Evolutionary conservation across 2,888 invertebrate genomes (phyloP).

Genomic region (Spicauda simplicius): DNA sequence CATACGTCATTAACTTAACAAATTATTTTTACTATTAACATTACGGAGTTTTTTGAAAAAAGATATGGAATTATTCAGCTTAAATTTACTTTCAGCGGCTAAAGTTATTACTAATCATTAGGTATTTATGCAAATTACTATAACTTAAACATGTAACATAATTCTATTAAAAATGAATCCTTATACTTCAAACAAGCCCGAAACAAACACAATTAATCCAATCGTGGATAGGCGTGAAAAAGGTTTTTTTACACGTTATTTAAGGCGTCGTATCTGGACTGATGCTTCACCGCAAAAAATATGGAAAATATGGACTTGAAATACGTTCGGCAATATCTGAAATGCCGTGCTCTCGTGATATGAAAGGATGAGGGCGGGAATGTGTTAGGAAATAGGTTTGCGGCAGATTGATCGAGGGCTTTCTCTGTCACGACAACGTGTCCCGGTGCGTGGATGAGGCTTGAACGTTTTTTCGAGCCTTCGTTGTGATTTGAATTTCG

Average conservation of each 20-base stretch:
- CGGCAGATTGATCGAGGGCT: conserved; percentile 70
- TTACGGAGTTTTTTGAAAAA: too few relatives aligned
- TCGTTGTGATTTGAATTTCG: conserved; percentile 55
- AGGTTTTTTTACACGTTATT: background rate
- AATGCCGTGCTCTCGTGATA: conserved; percentile 61
- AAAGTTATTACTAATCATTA: too few relatives aligned
- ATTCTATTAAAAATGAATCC: too few relatives aligned
- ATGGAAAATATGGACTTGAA: conserved; percentile 53
- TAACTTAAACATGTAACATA: too few relatives aligned
- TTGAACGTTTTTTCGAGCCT: conserved; percentile 59
- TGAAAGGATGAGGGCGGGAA: conserved; percentile 61
- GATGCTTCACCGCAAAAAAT: conserved; percentile 37
- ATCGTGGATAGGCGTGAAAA: background rate
- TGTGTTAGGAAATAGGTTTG: conserved; percentile 64
- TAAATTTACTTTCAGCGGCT: too few relatives aligned
- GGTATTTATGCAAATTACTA: too few relatives aligned
- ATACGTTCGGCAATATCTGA: conserved; percentile 50
- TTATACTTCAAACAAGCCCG: too few relatives aligned
- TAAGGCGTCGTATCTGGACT: conserved; percentile 2
- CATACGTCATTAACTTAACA: too few relatives aligned
- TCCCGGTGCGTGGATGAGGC: conserved; percentile 58
- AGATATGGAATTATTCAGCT: too few relatives aligned
- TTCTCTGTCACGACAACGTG: conserved; percentile 66
- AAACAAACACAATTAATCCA: background rate
- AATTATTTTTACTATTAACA: too few relatives aligned